Conservation (phyloP, 1,140 invertebrate species). For the Danaus melanippus region DNA sequence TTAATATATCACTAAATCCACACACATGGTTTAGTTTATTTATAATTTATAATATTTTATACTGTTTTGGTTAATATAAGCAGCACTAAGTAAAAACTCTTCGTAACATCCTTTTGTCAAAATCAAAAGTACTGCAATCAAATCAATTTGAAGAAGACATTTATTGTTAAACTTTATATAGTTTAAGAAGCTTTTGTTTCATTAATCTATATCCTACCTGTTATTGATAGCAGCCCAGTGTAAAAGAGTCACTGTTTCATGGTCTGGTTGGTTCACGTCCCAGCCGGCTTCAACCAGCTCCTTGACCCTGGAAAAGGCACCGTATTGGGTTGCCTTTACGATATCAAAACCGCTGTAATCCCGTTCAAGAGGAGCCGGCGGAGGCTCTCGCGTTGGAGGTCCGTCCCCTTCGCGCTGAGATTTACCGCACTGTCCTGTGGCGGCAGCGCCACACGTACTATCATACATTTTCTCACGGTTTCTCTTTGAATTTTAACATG, state of each 20-base stretch:
- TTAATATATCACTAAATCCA: too few species aligned
- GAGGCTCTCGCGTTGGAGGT: constrained; percentile 65
- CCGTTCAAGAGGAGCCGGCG: constrained; percentile 75
- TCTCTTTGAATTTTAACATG: constrained; percentile 5
- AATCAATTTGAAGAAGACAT: too few species aligned
- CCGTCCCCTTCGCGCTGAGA: constrained; percentile 47
- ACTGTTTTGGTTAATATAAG: too few species aligned
- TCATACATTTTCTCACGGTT: constrained; percentile 72
- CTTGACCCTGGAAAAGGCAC: constrained; percentile 85
- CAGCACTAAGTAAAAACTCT: too few species aligned
- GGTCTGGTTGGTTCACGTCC: constrained; percentile 91
- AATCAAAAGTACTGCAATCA: too few species aligned
- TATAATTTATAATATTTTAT: too few species aligned
- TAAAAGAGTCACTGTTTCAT: constrained; percentile 94
- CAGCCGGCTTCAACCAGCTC: constrained; percentile 91
- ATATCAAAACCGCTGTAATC: constrained; percentile 92
- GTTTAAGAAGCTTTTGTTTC: background rate
- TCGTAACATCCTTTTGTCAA: too few species aligned
- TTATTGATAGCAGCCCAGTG: constrained; percentile 99
- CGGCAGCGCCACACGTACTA: constrained; percentile 76
- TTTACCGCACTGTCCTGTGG: constrained; percentile 62
- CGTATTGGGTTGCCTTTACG: constrained; percentile 95
- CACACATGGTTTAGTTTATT: too few species aligned
- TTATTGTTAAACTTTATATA: background rate
- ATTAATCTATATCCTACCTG: constrained; percentile 34